phyloP scores from a whole-genome alignment of 35 echinoderm and acorn worm species.

The Heliocidaris tuberculata region DNA sequence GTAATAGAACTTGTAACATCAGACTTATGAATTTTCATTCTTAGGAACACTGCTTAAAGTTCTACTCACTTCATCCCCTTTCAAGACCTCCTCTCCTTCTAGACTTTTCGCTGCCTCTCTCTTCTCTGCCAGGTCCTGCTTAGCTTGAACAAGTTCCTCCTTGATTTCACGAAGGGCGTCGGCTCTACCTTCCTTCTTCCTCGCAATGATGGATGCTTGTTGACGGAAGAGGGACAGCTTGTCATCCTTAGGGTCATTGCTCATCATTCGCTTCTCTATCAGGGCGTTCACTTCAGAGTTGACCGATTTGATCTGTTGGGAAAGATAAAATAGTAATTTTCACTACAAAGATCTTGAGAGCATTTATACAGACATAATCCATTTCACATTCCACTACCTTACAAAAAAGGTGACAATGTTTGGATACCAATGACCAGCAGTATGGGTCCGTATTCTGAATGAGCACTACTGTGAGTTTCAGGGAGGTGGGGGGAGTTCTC shows the following conservation, averaged over 20 bases:
- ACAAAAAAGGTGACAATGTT: no score
- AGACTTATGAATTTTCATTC: no score
- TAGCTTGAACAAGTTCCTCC: slow-evolving; percentile 68
- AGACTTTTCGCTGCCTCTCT: slow-evolving; percentile 71
- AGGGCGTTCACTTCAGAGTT: slow-evolving; percentile 83
- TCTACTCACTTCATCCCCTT: slow-evolving; percentile 88
- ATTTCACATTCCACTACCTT: no score
- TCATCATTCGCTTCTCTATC: slow-evolving; percentile 98
- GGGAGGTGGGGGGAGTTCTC: no score
- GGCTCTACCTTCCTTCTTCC: slow-evolving; percentile 92
- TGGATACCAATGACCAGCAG: no score
- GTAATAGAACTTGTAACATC: no score
- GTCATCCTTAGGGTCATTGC: slow-evolving; percentile 94
- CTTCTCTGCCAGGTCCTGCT: slow-evolving; percentile 84
- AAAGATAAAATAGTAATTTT: background rate
- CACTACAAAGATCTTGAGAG: background rate
- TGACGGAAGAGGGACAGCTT: slow-evolving; percentile 95
- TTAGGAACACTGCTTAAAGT: background rate
- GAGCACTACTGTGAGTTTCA: no score
- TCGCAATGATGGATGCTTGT: slow-evolving; percentile 92
- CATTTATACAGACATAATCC: no score
- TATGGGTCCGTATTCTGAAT: no score
- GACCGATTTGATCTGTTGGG: slow-evolving; percentile 74
- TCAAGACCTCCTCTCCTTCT: slow-evolving; percentile 84
- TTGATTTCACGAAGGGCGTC: slow-evolving; percentile 80